Percentiles rank a stretch among this genome's conserved stretches.
These are phyloP conservation scores for Marmota flaviventris DNA, from an alignment of 2,113 vertebrate species.

Conservation along the genomic window DNA sequence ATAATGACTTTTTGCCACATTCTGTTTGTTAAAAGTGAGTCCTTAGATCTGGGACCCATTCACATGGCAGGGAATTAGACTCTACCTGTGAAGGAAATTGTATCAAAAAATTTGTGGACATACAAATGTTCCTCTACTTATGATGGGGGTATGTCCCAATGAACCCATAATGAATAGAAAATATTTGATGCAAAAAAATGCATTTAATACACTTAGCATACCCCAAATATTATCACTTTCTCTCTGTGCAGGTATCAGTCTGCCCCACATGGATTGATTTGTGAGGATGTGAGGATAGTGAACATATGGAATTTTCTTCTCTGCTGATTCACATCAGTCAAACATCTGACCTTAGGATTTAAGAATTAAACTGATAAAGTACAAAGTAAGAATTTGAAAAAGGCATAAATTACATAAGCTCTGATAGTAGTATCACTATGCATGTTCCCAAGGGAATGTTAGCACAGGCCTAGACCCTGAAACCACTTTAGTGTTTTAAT, in stretches of 20 bases:
- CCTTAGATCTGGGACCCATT: background rate
- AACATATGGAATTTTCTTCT: background rate
- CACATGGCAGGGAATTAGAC: background rate
- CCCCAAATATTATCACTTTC: background rate
- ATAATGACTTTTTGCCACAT: background rate
- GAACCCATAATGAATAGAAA: background rate
- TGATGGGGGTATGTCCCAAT: background rate
- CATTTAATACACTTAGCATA: no score
- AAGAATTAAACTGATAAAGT: constrained; percentile 24
- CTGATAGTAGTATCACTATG: background rate
- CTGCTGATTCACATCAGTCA: background rate
- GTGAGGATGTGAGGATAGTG: background rate
- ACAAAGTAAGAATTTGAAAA: constrained; percentile 50
- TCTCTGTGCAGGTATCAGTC: background rate
- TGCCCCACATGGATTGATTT: background rate
- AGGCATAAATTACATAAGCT: background rate
- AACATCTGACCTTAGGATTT: background rate
- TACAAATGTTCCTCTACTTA: background rate
- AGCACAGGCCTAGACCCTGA: background rate
- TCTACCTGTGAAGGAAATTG: background rate
- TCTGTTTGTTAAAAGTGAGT: constrained; percentile 10
- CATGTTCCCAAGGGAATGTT: background rate
- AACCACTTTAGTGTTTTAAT: background rate
- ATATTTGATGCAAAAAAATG: no score
- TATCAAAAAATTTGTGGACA: background rate